These are phyloP conservation scores for Ischnura elegans DNA, from an alignment of 2,888 invertebrate genomes.

Conservation along the genomic window DNA sequence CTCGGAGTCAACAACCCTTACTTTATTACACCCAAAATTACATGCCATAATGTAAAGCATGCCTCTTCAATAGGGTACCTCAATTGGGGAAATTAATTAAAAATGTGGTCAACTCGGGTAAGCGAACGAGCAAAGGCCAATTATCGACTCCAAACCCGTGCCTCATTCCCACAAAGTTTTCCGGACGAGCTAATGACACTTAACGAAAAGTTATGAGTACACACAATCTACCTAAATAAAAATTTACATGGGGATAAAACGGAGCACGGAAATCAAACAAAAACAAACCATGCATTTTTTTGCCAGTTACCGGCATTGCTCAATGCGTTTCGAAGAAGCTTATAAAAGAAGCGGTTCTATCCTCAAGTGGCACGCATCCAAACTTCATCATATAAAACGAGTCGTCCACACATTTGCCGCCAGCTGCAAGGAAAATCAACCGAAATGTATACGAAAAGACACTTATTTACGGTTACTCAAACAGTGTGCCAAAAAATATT, in stretches of 20 bases:
- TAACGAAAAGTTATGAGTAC: background rate
- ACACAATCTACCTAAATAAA: slow-evolving; percentile 48
- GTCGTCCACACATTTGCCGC: slow-evolving; percentile 53
- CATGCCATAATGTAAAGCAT: slow-evolving; percentile 34
- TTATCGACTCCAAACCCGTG: background rate
- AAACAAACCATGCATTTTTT: slow-evolving; percentile 21
- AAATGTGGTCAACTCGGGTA: background rate
- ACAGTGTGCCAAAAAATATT: background rate
- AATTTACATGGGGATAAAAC: slow-evolving; percentile 16
- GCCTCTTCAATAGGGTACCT: background rate
- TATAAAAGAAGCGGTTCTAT: slow-evolving; percentile 56
- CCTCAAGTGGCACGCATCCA: slow-evolving; percentile 57
- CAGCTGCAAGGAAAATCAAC: slow-evolving; percentile 61
- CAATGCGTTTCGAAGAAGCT: slow-evolving; percentile 53
- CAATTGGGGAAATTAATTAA: background rate
- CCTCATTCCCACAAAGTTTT: background rate
- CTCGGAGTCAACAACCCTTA: slow-evolving; percentile 60
- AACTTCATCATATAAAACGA: slow-evolving; percentile 61
- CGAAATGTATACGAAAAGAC: background rate
- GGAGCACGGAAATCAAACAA: slow-evolving; percentile 45
- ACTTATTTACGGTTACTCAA: too few relatives aligned
- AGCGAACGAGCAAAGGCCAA: background rate
- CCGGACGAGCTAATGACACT: background rate
- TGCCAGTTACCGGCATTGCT: slow-evolving; percentile 64
- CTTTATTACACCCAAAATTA: slow-evolving; percentile 26